A percentile compares a stretch with the other conserved stretches of the same genome.
Evolutionary conservation across 2,797 vertebrate genomes (phyloP).

Genomic region (Botia almorhae): DNA sequence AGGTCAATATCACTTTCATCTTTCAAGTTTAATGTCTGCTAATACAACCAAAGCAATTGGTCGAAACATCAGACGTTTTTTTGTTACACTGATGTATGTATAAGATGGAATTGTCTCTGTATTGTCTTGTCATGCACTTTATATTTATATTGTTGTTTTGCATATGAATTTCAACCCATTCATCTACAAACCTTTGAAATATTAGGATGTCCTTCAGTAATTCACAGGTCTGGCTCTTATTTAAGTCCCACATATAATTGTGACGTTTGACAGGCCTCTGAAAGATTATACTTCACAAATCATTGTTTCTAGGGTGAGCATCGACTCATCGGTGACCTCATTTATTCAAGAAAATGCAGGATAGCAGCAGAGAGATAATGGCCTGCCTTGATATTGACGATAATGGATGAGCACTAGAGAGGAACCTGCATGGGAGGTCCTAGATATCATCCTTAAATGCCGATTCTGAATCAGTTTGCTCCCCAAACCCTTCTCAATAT

Average conservation of each 20-base stretch:
- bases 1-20: slow-evolving; percentile 1
- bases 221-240: slow-evolving; percentile 23
- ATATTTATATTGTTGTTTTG: background rate
- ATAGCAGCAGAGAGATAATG: slow-evolving; percentile 56
- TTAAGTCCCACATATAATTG: slow-evolving; percentile 38
- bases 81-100: background rate
- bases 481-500: slow-evolving; percentile 33
- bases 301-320: slow-evolving; percentile 45
- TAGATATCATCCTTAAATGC: slow-evolving; percentile 53
- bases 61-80: slow-evolving; percentile 4
- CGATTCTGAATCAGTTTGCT: slow-evolving; percentile 55
- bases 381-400: slow-evolving; percentile 51
- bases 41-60: slow-evolving; percentile 7
- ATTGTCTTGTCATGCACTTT: background rate
- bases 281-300: slow-evolving; percentile 52
- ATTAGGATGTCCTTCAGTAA: background rate
- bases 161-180: slow-evolving; percentile 5
- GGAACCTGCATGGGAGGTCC: slow-evolving; percentile 40
- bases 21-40: slow-evolving; percentile 4
- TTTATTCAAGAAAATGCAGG: slow-evolving; percentile 51
- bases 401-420: slow-evolving; percentile 57
- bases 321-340: slow-evolving; percentile 54
- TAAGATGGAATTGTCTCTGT: background rate
- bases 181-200: background rate
- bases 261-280: slow-evolving; percentile 41